A percentile compares a stretch with the other conserved stretches of the same genome.
Conservation (phyloP, 2,888 invertebrate species). For the Helobdella robusta region DNA sequence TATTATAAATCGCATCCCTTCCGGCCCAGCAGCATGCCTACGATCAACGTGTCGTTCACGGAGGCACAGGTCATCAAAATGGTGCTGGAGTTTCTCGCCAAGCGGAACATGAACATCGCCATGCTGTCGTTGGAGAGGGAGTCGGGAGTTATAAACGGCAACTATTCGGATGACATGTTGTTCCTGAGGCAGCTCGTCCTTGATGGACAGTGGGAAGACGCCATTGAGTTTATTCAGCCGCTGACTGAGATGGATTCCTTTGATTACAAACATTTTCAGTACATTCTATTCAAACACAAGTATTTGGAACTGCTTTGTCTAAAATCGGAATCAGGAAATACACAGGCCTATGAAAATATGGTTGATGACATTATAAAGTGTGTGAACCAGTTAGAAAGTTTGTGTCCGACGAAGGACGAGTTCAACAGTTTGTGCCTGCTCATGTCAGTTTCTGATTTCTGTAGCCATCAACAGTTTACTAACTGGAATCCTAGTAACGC, state of each 20-base stretch:
- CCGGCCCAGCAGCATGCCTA: too few relatives aligned
- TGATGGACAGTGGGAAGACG: slow-evolving; percentile 97
- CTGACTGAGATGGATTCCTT: slow-evolving; percentile 65
- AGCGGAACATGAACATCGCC: slow-evolving; percentile 81
- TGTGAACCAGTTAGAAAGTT: slow-evolving; percentile 74
- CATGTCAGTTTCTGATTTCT: slow-evolving; percentile 78
- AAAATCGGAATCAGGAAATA: slow-evolving; percentile 61
- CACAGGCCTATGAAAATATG: slow-evolving; percentile 71
- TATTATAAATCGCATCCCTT: too few relatives aligned
- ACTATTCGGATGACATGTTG: slow-evolving; percentile 83
- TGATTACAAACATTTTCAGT: slow-evolving; percentile 73
- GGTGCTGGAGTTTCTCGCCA: slow-evolving; percentile 54
- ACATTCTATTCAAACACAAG: slow-evolving; percentile 78
- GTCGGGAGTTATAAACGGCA: slow-evolving; percentile 61
- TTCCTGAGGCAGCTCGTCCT: slow-evolving; percentile 86
- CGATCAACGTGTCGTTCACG: slow-evolving; percentile 40
- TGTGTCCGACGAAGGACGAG: slow-evolving; percentile 82
- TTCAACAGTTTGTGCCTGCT: slow-evolving; percentile 82
- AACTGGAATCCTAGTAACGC: slow-evolving; percentile 96
- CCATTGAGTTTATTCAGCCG: slow-evolving; percentile 87
- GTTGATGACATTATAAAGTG: slow-evolving; percentile 89
- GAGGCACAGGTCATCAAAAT: slow-evolving; percentile 55
- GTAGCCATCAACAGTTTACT: slow-evolving; percentile 81
- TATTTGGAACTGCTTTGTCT: slow-evolving; percentile 87
- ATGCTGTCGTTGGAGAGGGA: slow-evolving; percentile 79